Base-by-base conservation (phyloP, 2,113 vertebrate genomes). In the Myotis brandtii region DNA sequence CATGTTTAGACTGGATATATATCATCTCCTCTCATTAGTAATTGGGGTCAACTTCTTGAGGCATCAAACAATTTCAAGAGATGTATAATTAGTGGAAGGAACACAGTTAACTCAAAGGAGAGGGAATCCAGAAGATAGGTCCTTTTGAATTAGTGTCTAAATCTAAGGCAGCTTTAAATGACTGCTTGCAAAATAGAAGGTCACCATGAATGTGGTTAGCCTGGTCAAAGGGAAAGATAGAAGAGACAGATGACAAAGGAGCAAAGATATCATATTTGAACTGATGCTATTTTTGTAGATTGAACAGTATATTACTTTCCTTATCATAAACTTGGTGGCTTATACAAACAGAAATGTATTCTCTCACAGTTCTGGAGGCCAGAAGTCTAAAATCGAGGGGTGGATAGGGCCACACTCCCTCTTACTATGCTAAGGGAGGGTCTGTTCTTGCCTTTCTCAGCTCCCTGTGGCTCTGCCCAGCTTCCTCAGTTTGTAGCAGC, bases 21-120 rank as follows among this genome's bases (percentile, higher is more conserved):
- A 34, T 9, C 21, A 32, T 81, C 43, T 21, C 30, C 0, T 30
- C 3, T 75, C 62, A 67, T 40, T 80, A 69, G 37, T 43, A 75
- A 89, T 89, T 82, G 76, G 50, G 27, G 18, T 92, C 17, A 17
- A 30, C 27, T 75, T 96, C 89, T 87, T 72, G 34, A n/a, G 8
- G 20, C n/a, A 77, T 62, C 37, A 77, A 59, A 72, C 73, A 79
- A 67, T 77, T 89, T 77, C 40, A 89, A 83, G 30, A 59, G 48
- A 87, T 75, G 10, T 43, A 87, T 82, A 86, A 92, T 86, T 89
- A 77, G 5, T 84, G 25, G 70, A 72, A 43, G 86, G 12, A 84
- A 21, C 7, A 67, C 40, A 67, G 25, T 37, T 92, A 79, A 93
- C 79, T 88, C 34, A 64, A 92, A 37, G 34, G 23, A 56, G 67